Evolutionary conservation across 2,888 invertebrate species (phyloP).

Genomic region (Molorchus minor): DNA sequence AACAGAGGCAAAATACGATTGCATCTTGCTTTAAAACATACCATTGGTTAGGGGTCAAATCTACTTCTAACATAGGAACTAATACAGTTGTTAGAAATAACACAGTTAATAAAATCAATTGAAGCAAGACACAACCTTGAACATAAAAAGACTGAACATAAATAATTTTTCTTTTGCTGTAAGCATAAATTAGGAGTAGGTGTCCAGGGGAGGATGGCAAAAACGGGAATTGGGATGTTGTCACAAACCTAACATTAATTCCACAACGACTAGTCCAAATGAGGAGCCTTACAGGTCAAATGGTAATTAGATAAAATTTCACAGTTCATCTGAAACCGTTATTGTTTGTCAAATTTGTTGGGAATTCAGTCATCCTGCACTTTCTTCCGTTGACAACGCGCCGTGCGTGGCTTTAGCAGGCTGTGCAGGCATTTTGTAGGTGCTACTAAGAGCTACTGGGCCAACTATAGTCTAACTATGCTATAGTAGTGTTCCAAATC

Average conservation of each 20-base stretch:
- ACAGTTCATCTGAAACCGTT: background rate
- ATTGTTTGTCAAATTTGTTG: conserved; percentile 13
- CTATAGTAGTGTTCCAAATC: conserved; percentile 50
- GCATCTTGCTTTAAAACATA: conserved; percentile 25
- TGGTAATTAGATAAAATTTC: conserved; percentile 9
- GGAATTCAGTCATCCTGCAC: conserved; percentile 52
- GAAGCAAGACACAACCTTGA: conserved; percentile 38
- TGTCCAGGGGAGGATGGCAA: conserved; percentile 28
- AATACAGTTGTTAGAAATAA: background rate
- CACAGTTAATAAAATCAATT: conserved; percentile 16
- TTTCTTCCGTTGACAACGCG: conserved; percentile 52
- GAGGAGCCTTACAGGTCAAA: conserved; percentile 60
- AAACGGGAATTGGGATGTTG: conserved; percentile 36
- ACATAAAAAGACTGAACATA: conserved; percentile 36
- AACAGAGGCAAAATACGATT: conserved; percentile 38
- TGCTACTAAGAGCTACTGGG: conserved; percentile 57
- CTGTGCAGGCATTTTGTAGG: conserved; percentile 61
- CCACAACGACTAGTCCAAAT: conserved; percentile 53
- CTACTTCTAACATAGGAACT: background rate
- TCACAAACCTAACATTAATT: conserved; percentile 34
- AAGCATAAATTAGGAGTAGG: conserved; percentile 39
- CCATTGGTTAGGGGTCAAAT: background rate
- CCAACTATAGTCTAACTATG: conserved; percentile 56
- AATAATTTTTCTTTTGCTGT: conserved; percentile 34
- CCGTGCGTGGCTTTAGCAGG: conserved; percentile 63